Conservation (phyloP, 1,140 invertebrate species). For the Calephelis virginiensis region DNA sequence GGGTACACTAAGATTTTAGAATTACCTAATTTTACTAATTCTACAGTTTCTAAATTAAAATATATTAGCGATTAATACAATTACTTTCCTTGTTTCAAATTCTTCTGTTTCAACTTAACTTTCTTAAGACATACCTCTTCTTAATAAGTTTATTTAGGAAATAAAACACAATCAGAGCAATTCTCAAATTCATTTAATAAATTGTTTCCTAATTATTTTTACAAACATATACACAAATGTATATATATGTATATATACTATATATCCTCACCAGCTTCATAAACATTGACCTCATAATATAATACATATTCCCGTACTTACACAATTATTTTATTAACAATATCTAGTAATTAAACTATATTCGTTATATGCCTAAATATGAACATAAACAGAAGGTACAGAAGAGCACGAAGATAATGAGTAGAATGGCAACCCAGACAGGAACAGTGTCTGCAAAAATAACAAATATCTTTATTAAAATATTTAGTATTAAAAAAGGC, state of each 20-base stretch:
- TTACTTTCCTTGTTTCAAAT: no score
- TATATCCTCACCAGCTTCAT: slow-evolving; percentile 38
- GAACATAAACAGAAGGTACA: slow-evolving; percentile 88
- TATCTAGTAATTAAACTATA: slow-evolving; percentile 37
- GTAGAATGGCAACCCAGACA: slow-evolving; percentile 85
- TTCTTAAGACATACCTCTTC: background rate
- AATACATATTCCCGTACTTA: slow-evolving; percentile 41
- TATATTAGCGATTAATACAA: no score
- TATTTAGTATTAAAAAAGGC: no score
- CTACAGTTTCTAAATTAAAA: no score
- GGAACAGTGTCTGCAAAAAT: slow-evolving; percentile 84
- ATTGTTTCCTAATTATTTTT: slow-evolving; percentile 52
- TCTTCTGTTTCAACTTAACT: no score
- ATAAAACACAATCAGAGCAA: slow-evolving; percentile 37
- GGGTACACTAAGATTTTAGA: no score
- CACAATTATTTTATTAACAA: slow-evolving; percentile 25
- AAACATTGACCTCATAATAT: slow-evolving; percentile 41
- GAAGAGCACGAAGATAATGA: slow-evolving; percentile 86
- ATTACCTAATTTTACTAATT: no score
- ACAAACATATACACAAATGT: slow-evolving; percentile 50
- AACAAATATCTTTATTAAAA: slow-evolving; percentile 20
- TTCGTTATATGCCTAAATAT: slow-evolving; percentile 86
- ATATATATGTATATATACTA: slow-evolving; percentile 38
- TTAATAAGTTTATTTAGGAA: background rate
- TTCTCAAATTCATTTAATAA: slow-evolving; percentile 52